Base-by-base conservation (phyloP, 2,113 vertebrate species). In the Myanophis thanlyinensis region DNA sequence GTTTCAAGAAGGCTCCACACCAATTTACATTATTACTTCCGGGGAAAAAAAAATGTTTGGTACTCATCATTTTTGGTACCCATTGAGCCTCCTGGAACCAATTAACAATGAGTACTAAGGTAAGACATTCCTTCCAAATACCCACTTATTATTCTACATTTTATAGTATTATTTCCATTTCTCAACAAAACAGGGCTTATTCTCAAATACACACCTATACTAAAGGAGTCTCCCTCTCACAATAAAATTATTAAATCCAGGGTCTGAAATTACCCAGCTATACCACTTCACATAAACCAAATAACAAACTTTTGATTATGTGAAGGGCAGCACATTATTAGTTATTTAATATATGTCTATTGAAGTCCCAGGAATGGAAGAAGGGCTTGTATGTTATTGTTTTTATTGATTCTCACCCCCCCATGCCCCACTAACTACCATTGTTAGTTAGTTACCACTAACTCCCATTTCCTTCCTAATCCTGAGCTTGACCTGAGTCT, bases 401-500 rank as follows among this genome's bases (percentile, higher is more conserved):
- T 80, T 40, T 22, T 80, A 18, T 80, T 80, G 35, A 80, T 80
- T 80, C 8, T 40, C 35, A 9, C 73, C 35, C 7, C 27, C 11
- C 5, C 35, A 80, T 80, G 35, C 15, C 18, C 20, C 73, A 80
- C 7, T 80, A 44, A 80, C 35, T 22, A 1, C 18, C 35, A 80
- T 91, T 94, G 86, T n/a, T n/a, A n/a, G n/a, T n/a, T n/a, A n/a
- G n/a, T n/a, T n/a, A n/a, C n/a, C n/a, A n/a, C n/a, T n/a, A n/a
- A n/a, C 40, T 91, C 94, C 54, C 67, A 46, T 62, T 96, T 96
- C 93, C 90, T 96, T 91, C 87, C 84, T 2, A 54, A 59, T 56
- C 44, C 47, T 95, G 67, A 52, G 88, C 93, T 91, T 97, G 97
- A 96, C 96, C 89, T 47, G 59, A 91, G 47, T 97, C 96, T 95